Conservation (phyloP, 2,888 invertebrate genomes). For the Cactoblastis cactorum region DNA sequence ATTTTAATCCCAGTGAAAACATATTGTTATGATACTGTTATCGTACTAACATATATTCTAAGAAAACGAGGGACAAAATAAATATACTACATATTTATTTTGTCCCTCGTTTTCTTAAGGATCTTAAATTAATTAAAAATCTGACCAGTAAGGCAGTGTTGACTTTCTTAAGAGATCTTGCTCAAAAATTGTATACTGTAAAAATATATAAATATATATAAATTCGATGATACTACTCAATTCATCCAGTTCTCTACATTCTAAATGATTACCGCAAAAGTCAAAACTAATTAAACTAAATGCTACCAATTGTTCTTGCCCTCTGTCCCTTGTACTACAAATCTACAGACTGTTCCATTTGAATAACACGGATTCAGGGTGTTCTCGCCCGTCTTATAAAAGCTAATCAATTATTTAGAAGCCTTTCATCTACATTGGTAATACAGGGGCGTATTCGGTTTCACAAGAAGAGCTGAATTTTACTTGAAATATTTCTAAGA, state of each 20-base stretch:
- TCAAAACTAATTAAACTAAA: constrained; percentile 10
- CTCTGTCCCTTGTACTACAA: constrained; percentile 40
- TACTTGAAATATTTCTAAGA: constrained; percentile 1
- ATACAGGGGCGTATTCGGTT: constrained; percentile 32
- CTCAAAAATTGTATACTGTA: no score
- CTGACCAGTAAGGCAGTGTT: no score
- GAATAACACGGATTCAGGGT: constrained; percentile 52
- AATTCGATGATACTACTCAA: no score
- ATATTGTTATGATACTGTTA: no score
- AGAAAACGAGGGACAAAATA: no score
- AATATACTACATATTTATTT: no score
- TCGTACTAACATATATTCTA: no score
- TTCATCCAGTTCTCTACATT: not conserved
- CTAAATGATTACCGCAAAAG: not conserved
- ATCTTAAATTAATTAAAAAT: no score
- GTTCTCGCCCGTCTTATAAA: constrained; percentile 45
- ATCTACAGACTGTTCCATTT: constrained; percentile 47
- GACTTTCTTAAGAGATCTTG: no score
- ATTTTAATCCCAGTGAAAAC: no score
- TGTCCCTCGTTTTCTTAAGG: no score
- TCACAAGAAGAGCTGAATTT: constrained; percentile 13
- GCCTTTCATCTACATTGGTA: constrained; percentile 47
- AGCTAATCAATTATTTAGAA: constrained; percentile 62
- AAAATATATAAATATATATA: no score
- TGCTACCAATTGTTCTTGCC: constrained; percentile 15